A percentile compares a stretch with the other conserved stretches of the same genome.
Evolutionary conservation across 2,888 invertebrate species (phyloP).

Genomic region (Noctua pronuba): DNA sequence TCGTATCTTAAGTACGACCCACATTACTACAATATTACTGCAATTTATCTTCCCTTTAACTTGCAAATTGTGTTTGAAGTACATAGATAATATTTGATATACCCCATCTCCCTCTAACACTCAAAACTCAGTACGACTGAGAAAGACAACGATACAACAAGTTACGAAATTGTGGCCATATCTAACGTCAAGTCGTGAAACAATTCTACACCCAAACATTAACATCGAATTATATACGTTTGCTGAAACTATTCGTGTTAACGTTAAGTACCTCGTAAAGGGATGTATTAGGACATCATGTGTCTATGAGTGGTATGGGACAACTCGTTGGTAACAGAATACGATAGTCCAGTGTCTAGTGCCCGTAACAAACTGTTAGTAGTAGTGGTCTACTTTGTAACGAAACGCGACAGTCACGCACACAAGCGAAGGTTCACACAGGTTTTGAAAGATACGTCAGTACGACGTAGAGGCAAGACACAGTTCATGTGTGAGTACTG

Average conservation of each 20-base stretch:
- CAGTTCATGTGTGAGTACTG: constrained; percentile 9
- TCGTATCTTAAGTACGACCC: constrained; percentile 42
- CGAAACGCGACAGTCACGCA: constrained; percentile 35
- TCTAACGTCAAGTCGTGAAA: constrained; percentile 63
- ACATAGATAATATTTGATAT: constrained; percentile 58
- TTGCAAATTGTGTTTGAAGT: constrained; percentile 61
- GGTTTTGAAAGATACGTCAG: background rate
- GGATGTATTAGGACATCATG: constrained; percentile 63
- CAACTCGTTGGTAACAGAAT: constrained; percentile 63
- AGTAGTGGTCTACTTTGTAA: constrained; percentile 25
- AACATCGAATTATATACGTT: constrained; percentile 64
- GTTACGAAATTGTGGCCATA: constrained; percentile 61
- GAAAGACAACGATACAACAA: constrained; percentile 44
- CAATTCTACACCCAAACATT: constrained; percentile 68
- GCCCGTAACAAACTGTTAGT: constrained; percentile 54
- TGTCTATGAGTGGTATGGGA: constrained; percentile 67
- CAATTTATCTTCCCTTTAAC: constrained; percentile 60
- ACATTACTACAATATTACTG: constrained; percentile 58
- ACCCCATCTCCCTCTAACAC: constrained; percentile 34
- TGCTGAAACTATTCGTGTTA: constrained; percentile 67
- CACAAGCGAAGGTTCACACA: constrained; percentile 14
- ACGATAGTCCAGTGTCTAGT: constrained; percentile 55
- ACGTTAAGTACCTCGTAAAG: constrained; percentile 69
- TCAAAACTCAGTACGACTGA: constrained; percentile 26
- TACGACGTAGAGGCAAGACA: background rate